These are phyloP conservation scores for Anaspis maculata DNA, from an alignment of 2,888 invertebrate species.

Conservation along the genomic window DNA sequence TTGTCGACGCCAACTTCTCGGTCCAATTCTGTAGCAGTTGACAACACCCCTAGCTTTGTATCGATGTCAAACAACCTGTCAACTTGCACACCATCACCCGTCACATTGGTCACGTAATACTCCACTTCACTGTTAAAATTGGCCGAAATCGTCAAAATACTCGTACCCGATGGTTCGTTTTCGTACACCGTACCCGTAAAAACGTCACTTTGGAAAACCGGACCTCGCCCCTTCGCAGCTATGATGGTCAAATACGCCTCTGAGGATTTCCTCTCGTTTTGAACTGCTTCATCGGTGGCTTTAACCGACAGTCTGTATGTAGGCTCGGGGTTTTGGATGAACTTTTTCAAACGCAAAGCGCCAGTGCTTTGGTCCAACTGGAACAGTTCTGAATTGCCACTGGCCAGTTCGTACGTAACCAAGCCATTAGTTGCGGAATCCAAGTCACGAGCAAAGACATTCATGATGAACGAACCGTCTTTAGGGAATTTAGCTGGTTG, in stretches of 20 bases:
- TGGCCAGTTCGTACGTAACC: slow-evolving; percentile 82
- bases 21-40: slow-evolving; percentile 75
- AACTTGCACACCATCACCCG: slow-evolving; percentile 65
- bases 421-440: slow-evolving; percentile 89
- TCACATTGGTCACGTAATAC: slow-evolving; percentile 86
- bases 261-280: slow-evolving; percentile 77
- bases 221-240: slow-evolving; percentile 51
- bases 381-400: slow-evolving; percentile 71
- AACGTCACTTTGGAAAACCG: slow-evolving; percentile 55
- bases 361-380: slow-evolving; percentile 75
- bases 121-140: slow-evolving; percentile 63
- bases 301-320: slow-evolving; percentile 77
- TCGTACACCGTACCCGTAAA: slow-evolving; percentile 77
- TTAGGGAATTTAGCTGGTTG: slow-evolving; percentile 46
- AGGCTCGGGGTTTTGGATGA: slow-evolving; percentile 55
- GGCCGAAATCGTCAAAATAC: slow-evolving; percentile 73
- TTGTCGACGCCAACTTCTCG: slow-evolving; percentile 73
- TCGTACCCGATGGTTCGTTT: slow-evolving; percentile 81
- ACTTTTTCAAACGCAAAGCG: slow-evolving; percentile 56
- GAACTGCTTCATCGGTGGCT: slow-evolving; percentile 87
- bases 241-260: slow-evolving; percentile 82
- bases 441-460: slow-evolving; percentile 73
- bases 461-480: slow-evolving; percentile 62
- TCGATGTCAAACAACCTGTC: slow-evolving; percentile 89
- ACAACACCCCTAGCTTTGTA: slow-evolving; percentile 77